These are phyloP conservation scores for Galaxias olidus DNA, from an alignment of 2,797 vertebrate species.

Conservation along the genomic window DNA sequence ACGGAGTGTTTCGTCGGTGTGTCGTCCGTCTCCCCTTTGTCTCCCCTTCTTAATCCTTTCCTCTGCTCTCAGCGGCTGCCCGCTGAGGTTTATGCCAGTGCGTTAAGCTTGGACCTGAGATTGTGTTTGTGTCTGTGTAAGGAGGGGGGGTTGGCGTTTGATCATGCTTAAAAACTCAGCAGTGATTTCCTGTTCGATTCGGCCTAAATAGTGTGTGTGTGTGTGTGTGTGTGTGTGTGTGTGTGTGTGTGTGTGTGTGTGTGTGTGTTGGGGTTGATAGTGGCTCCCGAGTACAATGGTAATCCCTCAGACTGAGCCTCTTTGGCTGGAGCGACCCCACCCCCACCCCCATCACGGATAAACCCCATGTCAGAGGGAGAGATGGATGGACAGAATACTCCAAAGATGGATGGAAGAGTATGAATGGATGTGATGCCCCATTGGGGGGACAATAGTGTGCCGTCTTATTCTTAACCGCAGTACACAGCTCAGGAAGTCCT, in stretches of 20 bases:
- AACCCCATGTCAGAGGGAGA: slow-evolving; percentile 42
- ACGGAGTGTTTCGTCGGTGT: too few species aligned
- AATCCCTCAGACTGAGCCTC: slow-evolving; percentile 72
- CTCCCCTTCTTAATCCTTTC: slow-evolving; percentile 32
- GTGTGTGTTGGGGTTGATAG: background rate
- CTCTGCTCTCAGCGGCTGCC: slow-evolving; percentile 25
- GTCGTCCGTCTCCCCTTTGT: background rate
- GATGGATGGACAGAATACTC: background rate
- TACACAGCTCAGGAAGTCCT: too few species aligned
- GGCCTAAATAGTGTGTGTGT: slow-evolving; percentile 55
- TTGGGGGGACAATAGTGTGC: background rate
- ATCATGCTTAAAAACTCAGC: slow-evolving; percentile 56
- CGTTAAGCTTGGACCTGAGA: slow-evolving; percentile 48
- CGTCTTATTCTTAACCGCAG: too few species aligned
- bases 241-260: background rate
- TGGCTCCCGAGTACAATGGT: slow-evolving; percentile 52
- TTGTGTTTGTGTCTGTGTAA: background rate
- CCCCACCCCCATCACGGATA: slow-evolving; percentile 60
- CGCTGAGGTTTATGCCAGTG: slow-evolving; percentile 40
- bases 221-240: slow-evolving; percentile 1
- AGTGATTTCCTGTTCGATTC: slow-evolving; percentile 41
- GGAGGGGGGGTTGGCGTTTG: slow-evolving; percentile 54
- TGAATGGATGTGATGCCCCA: background rate
- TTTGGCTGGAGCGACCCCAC: slow-evolving; percentile 50
- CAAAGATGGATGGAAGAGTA: background rate